phyloP scores from a whole-genome alignment of 1,140 invertebrate species.

The Lordiphosa clarofinis region DNA sequence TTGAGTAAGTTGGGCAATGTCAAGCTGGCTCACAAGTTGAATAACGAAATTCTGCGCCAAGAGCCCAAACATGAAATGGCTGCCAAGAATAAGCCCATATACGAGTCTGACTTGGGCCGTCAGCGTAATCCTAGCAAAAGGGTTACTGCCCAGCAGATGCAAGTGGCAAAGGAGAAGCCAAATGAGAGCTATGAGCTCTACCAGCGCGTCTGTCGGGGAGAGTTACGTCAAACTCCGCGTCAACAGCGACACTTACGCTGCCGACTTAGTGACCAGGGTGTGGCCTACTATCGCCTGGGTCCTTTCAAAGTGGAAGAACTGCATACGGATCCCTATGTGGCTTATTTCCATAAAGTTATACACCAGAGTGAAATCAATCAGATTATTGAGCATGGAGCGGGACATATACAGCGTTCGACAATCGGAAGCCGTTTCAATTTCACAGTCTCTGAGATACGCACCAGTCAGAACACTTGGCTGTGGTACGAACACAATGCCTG shows the following conservation, averaged over 20 bases:
- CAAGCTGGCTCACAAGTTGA: slow-evolving; percentile 52
- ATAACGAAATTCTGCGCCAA: slow-evolving; percentile 37
- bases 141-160: background rate
- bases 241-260: slow-evolving; percentile 82
- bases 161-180: background rate
- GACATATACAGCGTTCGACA: slow-evolving; percentile 86
- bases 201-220: slow-evolving; percentile 92
- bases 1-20: slow-evolving; percentile 30
- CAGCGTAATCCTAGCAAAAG: slow-evolving; percentile 4
- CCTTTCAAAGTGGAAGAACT: slow-evolving; percentile 96
- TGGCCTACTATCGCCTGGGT: slow-evolving; percentile 88
- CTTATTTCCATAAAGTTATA: slow-evolving; percentile 90
- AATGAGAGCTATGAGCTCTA: slow-evolving; percentile 79
- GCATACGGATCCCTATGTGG: slow-evolving; percentile 90
- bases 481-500: slow-evolving; percentile 88
- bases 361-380: slow-evolving; percentile 83
- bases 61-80: slow-evolving; percentile 30
- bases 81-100: slow-evolving; percentile 15
- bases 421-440: slow-evolving; percentile 84
- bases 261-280: slow-evolving; percentile 85
- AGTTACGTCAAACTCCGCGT: slow-evolving; percentile 80
- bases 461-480: slow-evolving; percentile 98
- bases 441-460: slow-evolving; percentile 86
- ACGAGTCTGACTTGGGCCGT: slow-evolving; percentile 25
- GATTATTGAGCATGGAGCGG: slow-evolving; percentile 89